phyloP scores from a whole-genome alignment of 2,888 invertebrate species.

The Onchidella celtica region DNA sequence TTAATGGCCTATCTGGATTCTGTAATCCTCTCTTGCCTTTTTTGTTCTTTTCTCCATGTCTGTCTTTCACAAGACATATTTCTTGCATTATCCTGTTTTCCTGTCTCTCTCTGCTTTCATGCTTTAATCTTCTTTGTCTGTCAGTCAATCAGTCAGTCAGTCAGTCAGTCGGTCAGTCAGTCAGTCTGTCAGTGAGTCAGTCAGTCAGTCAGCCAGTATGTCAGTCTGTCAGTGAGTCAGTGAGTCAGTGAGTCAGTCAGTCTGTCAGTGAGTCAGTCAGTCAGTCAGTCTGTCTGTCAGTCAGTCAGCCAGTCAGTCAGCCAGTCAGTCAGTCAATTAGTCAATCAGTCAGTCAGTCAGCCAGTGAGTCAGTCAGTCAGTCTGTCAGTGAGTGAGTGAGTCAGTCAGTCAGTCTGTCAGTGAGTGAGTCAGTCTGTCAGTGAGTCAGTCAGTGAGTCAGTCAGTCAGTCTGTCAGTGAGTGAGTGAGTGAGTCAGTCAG shows the following conservation, averaged over 20 bases:
- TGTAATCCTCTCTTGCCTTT: too few relatives aligned
- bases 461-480: neutral
- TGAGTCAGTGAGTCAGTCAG: neutral
- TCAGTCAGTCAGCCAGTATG: neutral
- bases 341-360: neutral
- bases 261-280: neutral
- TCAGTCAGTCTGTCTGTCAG: neutral
- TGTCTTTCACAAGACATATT: too few relatives aligned
- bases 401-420: too few relatives aligned
- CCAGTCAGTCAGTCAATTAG: neutral
- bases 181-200: neutral
- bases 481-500: conserved; percentile 6
- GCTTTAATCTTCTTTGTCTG: too few relatives aligned
- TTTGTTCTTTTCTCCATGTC: too few relatives aligned
- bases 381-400: neutral
- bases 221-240: neutral
- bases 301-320: neutral
- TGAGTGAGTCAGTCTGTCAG: neutral
- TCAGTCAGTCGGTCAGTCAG: neutral
- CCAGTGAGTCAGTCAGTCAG: neutral
- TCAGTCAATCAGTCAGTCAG: neutral
- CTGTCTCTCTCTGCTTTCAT: too few relatives aligned
- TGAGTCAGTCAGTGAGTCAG: neutral
- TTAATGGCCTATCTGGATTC: too few relatives aligned
- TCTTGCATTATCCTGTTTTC: too few relatives aligned